These are phyloP conservation scores for Platysteira castanea DNA, from an alignment of 2,113 vertebrate genomes.

Conservation along the genomic window DNA sequence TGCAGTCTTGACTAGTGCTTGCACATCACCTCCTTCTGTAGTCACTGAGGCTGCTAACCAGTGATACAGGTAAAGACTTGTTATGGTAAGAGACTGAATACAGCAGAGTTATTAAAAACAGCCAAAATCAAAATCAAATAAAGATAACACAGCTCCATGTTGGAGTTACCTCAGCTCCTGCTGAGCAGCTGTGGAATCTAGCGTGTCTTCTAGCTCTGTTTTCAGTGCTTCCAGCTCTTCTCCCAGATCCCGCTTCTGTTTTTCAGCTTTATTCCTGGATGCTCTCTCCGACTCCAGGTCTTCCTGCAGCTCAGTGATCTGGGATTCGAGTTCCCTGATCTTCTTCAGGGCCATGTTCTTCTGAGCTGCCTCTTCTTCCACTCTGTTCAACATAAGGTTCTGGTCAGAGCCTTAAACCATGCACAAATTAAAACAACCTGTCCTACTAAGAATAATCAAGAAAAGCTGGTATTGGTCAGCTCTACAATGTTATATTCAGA, in stretches of 20 bases:
- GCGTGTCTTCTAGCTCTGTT: constrained; percentile 93
- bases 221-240: constrained; percentile 97
- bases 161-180: constrained; percentile 92
- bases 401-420: not conserved
- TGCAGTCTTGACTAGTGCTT: not conserved
- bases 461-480: not conserved
- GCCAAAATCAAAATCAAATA: not conserved
- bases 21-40: not conserved
- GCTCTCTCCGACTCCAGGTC: constrained; percentile 91
- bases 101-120: not conserved
- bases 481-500: not conserved
- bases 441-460: not conserved
- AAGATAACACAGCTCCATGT: not conserved
- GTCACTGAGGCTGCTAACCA: not conserved
- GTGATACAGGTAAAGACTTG: not conserved
- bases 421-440: not conserved
- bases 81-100: not conserved
- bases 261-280: constrained; percentile 90
- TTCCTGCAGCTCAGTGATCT: constrained; percentile 94
- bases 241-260: constrained; percentile 92
- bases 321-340: constrained; percentile 93
- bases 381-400: constrained; percentile 71
- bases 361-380: constrained; percentile 92
- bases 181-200: constrained; percentile 93
- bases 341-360: constrained; percentile 96